phyloP scores from a whole-genome alignment of 2,113 vertebrate genomes.

The Alethe diademata region DNA sequence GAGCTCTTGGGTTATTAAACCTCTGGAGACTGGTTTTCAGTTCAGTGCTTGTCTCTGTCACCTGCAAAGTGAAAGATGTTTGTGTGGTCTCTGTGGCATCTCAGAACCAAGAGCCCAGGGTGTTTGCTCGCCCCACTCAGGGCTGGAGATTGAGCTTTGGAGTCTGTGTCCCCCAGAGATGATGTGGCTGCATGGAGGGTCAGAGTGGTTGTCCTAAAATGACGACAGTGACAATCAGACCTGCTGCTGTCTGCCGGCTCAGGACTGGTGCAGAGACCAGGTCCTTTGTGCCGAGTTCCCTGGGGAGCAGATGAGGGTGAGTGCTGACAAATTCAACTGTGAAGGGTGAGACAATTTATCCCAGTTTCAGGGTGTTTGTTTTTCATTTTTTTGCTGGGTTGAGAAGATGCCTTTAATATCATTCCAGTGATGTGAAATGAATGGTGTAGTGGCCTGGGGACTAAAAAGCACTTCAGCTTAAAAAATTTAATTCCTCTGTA shows the following conservation, averaged over 20 bases:
- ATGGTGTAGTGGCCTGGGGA: background rate
- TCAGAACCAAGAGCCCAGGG: rapidly evolving
- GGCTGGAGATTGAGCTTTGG: background rate
- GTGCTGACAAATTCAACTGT: rapidly evolving
- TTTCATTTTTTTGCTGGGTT: background rate
- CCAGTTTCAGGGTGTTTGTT: background rate
- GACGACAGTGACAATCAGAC: rapidly evolving
- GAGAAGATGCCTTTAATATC: background rate
- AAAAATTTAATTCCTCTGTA: background rate
- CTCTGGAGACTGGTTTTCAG: background rate
- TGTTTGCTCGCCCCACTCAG: rapidly evolving
- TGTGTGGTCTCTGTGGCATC: background rate
- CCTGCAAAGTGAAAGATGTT: background rate
- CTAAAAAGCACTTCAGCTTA: background rate
- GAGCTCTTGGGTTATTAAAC: background rate
- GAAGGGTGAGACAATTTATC: background rate
- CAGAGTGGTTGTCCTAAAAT: background rate
- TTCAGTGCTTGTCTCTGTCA: background rate
- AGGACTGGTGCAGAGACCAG: background rate
- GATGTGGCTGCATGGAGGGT: background rate
- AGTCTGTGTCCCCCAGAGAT: background rate
- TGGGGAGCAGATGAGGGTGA: rapidly evolving
- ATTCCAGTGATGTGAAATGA: background rate
- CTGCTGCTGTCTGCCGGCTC: background rate
- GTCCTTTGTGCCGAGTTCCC: background rate